A percentile compares a stretch with the other conserved stretches of the same genome.
Conservation (phyloP, 2,797 vertebrate species). For the Myiotriccus ornatus region DNA sequence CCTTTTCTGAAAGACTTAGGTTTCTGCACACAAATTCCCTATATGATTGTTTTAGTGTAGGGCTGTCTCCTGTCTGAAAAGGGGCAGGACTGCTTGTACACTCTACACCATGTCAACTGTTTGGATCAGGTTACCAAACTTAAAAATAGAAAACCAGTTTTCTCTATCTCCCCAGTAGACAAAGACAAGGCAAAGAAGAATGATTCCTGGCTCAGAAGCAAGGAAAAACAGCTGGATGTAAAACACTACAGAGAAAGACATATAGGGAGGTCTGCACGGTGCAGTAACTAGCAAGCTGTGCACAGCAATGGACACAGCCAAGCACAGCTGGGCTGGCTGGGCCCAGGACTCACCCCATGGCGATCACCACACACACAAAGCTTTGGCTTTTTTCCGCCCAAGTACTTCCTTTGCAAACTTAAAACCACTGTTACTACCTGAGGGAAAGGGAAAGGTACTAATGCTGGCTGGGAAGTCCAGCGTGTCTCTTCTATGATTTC, state of each 20-base stretch:
- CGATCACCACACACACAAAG: neutral
- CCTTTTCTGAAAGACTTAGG: neutral
- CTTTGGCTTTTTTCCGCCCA: neutral
- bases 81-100: neutral
- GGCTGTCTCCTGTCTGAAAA: neutral
- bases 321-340: neutral
- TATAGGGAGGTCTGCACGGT: neutral
- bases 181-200: neutral
- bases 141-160: neutral
- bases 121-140: neutral
- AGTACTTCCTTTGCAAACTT: neutral
- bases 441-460: neutral
- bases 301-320: neutral
- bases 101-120: neutral
- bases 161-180: neutral
- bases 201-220: neutral
- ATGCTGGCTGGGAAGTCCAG: neutral
- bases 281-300: neutral
- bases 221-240: neutral
- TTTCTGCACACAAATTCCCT: neutral
- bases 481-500: neutral
- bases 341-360: neutral
- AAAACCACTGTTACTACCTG: neutral
- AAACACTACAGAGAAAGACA: neutral
- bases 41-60: neutral